Evolutionary conservation across 1,140 invertebrate species (phyloP).

Genomic region (Zaprionus taronus): DNA sequence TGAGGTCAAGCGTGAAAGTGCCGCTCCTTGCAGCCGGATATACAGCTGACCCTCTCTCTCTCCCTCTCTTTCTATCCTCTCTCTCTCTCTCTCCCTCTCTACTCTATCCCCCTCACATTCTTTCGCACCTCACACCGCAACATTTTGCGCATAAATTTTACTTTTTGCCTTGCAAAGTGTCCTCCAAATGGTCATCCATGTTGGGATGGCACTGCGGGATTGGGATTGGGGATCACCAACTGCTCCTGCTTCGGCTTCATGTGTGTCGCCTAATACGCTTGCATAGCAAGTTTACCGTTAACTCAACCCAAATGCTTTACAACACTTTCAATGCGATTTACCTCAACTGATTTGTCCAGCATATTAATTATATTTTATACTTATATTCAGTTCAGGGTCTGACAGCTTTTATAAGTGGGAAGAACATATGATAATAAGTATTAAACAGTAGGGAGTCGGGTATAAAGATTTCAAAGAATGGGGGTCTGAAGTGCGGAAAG

Average conservation of each 20-base stretch:
- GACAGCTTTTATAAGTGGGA: conserved; percentile 22
- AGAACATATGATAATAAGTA: not conserved
- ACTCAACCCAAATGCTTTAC: not conserved
- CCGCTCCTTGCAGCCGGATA: conserved; percentile 61
- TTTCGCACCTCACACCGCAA: not conserved
- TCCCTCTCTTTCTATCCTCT: not conserved
- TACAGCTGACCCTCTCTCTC: conserved; percentile 49
- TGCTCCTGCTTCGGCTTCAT: not conserved
- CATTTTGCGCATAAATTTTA: conserved; percentile 61
- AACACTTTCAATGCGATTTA: not conserved
- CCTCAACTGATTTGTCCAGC: conserved; percentile 1
- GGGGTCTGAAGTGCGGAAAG: too few relatives aligned
- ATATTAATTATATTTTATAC: conserved; percentile 28
- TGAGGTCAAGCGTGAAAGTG: conserved; percentile 80
- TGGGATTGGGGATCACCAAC: not conserved
- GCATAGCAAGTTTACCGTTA: not conserved
- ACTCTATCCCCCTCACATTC: not conserved
- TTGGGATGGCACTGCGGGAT: not conserved
- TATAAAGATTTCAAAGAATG: not conserved
- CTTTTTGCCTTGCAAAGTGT: conserved; percentile 63
- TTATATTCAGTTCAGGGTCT: not conserved
- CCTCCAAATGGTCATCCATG: conserved; percentile 40
- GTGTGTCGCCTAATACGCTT: conserved; percentile 23
- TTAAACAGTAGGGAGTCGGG: not conserved
- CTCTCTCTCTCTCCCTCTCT: not conserved